Evolutionary conservation across 2,113 vertebrate genomes (phyloP).

Genomic region (Megatriorchis doriae): DNA sequence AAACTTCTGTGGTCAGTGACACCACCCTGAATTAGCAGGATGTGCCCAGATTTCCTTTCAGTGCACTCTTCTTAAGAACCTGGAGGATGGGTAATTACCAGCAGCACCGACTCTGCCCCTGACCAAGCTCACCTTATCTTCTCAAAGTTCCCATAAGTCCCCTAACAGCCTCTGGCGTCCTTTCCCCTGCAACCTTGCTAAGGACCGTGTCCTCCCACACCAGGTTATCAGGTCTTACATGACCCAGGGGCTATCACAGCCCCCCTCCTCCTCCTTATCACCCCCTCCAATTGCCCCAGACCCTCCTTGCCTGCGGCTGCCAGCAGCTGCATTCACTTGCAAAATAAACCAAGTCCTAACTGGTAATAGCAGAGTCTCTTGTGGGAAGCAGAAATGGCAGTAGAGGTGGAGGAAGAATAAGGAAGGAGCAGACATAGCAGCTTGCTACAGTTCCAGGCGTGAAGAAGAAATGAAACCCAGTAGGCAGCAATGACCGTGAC

Average conservation of each 20-base stretch:
- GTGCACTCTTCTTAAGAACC: neutral
- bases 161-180: neutral
- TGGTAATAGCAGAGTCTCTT: neutral
- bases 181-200: neutral
- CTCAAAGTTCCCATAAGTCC: neutral
- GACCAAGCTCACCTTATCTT: neutral
- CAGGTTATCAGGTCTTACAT: neutral
- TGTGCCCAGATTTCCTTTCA: neutral
- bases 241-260: neutral
- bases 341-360: neutral
- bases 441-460: neutral
- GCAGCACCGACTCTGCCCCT: neutral
- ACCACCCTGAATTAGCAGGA: neutral
- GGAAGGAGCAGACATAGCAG: neutral
- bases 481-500: neutral
- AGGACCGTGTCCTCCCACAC: neutral
- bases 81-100: rapidly evolving
- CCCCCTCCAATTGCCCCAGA: neutral
- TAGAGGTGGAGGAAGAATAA: neutral
- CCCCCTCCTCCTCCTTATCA: neutral
- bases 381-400: neutral
- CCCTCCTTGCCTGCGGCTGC: neutral
- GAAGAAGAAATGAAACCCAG: neutral
- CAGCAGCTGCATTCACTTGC: neutral
- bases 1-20: neutral